Conservation (phyloP, 2,888 invertebrate genomes). For the Proisotoma minuta region DNA sequence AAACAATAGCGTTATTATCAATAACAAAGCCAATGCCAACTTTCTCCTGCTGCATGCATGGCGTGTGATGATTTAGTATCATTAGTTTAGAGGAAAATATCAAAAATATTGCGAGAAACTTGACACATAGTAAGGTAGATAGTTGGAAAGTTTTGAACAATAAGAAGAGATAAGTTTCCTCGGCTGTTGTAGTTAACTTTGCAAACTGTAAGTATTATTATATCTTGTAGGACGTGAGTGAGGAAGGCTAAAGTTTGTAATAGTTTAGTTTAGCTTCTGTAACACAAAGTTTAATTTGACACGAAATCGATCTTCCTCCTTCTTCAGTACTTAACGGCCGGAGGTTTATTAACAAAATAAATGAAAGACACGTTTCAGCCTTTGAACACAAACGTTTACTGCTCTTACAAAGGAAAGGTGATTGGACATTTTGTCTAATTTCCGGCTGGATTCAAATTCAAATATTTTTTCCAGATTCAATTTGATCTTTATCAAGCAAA, state of each 20-base stretch:
- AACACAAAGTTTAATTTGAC: conserved; percentile 39
- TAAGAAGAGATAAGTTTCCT: background rate
- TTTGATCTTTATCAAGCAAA: no score
- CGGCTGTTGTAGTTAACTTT: conserved; percentile 7
- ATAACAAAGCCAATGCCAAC: no score
- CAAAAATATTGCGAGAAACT: no score
- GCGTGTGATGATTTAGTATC: no score
- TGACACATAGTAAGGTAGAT: no score
- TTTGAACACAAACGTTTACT: background rate
- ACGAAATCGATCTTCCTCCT: conserved; percentile 38
- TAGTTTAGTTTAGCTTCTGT: conserved; percentile 37
- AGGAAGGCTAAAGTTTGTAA: background rate
- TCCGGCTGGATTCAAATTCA: background rate
- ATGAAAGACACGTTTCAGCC: conserved; percentile 45
- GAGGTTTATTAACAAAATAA: conserved; percentile 46
- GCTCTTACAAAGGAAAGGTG: background rate
- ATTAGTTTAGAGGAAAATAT: no score
- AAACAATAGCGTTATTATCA: no score
- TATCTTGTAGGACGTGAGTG: background rate
- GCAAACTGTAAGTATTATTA: conserved; percentile 9
- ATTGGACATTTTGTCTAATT: background rate
- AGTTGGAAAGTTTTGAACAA: no score
- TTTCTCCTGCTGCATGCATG: no score
- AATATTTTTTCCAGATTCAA: no score
- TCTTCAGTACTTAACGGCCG: conserved; percentile 8